Conservation (phyloP, 2,113 vertebrate species). For the Benitochromis conjunctus region DNA sequence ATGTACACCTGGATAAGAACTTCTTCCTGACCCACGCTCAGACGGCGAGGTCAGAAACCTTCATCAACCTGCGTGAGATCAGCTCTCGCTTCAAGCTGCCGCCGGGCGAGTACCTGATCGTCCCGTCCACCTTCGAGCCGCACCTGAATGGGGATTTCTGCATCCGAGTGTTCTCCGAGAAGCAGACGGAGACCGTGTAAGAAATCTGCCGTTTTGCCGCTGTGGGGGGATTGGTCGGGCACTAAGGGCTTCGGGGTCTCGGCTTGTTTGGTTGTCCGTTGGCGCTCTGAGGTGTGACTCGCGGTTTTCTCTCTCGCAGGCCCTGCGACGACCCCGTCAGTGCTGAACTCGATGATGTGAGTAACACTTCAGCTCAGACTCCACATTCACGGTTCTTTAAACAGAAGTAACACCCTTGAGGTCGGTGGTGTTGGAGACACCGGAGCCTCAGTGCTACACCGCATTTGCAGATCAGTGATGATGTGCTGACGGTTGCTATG, state of each 20-base stretch:
- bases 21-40: conserved; percentile 89
- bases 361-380: background rate
- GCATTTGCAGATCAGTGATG: background rate
- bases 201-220: background rate
- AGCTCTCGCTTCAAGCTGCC: conserved; percentile 86
- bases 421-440: background rate
- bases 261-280: background rate
- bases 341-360: conserved; percentile 65
- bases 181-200: conserved; percentile 81
- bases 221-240: background rate
- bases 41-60: conserved; percentile 85
- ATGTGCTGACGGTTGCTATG: background rate
- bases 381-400: background rate
- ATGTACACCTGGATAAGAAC: conserved; percentile 88
- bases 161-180: conserved; percentile 90
- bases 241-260: background rate
- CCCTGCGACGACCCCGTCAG: conserved; percentile 72
- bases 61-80: conserved; percentile 91
- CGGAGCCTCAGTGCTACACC: background rate
- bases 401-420: background rate
- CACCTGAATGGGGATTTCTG: conserved; percentile 90
- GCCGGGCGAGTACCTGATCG: conserved; percentile 84
- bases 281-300: background rate
- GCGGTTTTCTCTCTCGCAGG: conserved; percentile 25
- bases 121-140: conserved; percentile 92